Conservation (phyloP, 2,113 vertebrate species). For the Sinocyclocheilus maitianheensis region DNA sequence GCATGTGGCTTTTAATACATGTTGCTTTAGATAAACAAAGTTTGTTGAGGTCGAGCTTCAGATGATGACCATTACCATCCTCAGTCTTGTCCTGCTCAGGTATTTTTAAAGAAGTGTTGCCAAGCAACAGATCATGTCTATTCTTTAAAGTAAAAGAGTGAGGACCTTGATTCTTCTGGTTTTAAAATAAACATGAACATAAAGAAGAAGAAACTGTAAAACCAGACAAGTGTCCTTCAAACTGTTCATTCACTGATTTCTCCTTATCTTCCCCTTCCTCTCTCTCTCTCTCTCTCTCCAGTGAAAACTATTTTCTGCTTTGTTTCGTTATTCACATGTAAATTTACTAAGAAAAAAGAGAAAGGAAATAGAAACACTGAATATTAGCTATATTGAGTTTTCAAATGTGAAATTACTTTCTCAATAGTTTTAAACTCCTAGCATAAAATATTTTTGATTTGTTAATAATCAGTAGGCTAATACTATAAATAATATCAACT, state of each 20-base stretch:
- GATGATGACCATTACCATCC: background rate
- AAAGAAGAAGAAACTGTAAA: conserved; percentile 61
- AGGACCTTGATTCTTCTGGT: conserved; percentile 76
- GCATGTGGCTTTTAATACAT: no score
- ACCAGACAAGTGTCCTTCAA: conserved; percentile 69
- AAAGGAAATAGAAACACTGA: background rate
- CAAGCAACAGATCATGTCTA: conserved; percentile 79
- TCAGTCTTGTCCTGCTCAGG: conserved; percentile 60
- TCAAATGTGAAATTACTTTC: background rate
- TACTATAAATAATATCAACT: no score
- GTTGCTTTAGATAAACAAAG: background rate
- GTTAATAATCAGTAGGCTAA: background rate
- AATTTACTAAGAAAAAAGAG: background rate
- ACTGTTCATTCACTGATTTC: conserved; percentile 1
- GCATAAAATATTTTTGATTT: background rate
- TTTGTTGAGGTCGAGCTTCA: background rate
- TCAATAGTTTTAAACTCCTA: background rate
- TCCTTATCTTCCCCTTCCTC: no score
- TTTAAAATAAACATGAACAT: conserved; percentile 76
- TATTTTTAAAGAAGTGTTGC: conserved; percentile 77
- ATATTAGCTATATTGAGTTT: background rate
- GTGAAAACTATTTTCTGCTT: background rate
- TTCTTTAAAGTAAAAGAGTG: conserved; percentile 76
- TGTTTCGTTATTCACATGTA: background rate
- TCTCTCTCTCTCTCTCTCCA: background rate